These are phyloP conservation scores for Brachyhypopomus occidentalis DNA, from an alignment of 2,113 vertebrate genomes.

Conservation along the genomic window DNA sequence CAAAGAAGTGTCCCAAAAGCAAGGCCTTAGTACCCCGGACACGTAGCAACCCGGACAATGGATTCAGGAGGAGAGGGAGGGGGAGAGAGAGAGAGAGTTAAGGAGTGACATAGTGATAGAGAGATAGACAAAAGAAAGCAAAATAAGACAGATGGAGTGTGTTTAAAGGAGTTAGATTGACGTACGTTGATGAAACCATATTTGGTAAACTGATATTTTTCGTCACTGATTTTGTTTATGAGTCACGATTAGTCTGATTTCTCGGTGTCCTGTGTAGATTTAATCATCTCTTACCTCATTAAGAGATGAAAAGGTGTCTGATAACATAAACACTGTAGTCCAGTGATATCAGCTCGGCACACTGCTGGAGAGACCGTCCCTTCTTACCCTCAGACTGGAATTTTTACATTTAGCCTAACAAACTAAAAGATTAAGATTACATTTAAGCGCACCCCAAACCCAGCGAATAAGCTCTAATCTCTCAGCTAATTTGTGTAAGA, in stretches of 20 bases:
- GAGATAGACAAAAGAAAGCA: no score
- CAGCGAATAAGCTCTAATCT: neutral
- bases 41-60: constrained; percentile 76
- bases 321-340: neutral
- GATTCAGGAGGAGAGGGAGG: constrained; percentile 62
- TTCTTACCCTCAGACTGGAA: neutral
- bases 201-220: constrained; percentile 24
- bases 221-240: neutral
- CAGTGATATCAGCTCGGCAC: neutral
- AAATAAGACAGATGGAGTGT: constrained; percentile 24
- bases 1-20: constrained; percentile 75
- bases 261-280: neutral
- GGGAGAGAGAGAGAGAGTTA: constrained; percentile 25
- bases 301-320: neutral
- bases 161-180: constrained; percentile 29
- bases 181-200: neutral
- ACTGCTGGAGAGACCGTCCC: neutral
- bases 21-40: constrained; percentile 72
- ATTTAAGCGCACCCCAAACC: no score
- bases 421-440: neutral
- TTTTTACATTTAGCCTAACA: neutral
- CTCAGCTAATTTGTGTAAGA: neutral
- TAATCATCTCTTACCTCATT: neutral
- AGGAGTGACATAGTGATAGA: no score
- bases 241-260: no score